Evolutionary conservation across 37 sponge, comb jelly and placozoan species (phyloP).

Genomic region (Cladorhizidae sp.): DNA sequence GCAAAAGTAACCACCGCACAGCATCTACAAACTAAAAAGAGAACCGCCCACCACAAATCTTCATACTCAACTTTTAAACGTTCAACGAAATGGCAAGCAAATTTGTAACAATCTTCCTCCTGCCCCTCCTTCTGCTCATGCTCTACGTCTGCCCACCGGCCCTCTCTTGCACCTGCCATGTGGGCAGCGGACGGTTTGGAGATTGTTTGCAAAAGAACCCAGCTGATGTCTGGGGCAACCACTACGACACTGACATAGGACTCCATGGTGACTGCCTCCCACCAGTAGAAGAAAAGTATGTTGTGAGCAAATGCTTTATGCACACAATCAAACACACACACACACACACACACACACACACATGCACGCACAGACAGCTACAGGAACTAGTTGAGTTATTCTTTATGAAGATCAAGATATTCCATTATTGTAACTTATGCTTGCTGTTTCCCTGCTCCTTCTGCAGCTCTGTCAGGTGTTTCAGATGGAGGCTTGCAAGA

Average conservation of each 20-base stretch:
- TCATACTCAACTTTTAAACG: no score
- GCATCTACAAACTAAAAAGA: no score
- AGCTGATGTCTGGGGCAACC: neutral
- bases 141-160: neutral
- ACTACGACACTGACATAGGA: neutral
- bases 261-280: conserved; percentile 7
- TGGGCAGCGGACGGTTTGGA: neutral
- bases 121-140: neutral
- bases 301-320: no score
- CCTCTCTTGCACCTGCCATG: neutral
- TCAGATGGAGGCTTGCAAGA: neutral
- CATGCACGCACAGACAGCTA: no score
- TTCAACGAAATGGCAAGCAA: no score
- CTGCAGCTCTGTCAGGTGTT: neutral
- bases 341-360: no score
- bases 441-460: neutral
- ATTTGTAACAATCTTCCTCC: neutral
- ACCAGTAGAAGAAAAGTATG: conserved; percentile 4
- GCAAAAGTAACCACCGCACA: no score
- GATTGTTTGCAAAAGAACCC: neutral
- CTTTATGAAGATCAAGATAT: no score
- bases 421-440: no score
- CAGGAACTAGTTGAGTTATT: no score
- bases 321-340: no score
- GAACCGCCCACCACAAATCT: no score